Conservation (phyloP, 2,113 vertebrate species). For the Acinonyx jubatus region DNA sequence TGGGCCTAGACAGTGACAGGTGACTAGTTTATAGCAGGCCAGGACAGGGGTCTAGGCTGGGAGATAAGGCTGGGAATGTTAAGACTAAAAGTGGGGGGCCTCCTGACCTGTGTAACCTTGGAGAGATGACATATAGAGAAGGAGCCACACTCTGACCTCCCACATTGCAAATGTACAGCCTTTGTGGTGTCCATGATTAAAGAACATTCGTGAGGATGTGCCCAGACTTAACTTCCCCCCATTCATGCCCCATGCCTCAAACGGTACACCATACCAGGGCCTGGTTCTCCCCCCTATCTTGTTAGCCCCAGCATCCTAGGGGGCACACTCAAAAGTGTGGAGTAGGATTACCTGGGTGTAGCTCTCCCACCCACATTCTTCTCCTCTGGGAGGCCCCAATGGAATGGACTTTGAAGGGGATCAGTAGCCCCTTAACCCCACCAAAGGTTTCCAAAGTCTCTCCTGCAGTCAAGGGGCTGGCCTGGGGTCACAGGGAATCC, state of each 20-base stretch:
- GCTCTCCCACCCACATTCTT: background rate
- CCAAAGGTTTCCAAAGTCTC: background rate
- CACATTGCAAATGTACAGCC: rapidly evolving
- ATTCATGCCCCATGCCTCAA: background rate
- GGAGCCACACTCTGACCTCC: background rate
- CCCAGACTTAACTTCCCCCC: background rate
- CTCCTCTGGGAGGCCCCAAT: background rate
- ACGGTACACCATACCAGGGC: background rate
- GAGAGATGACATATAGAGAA: background rate
- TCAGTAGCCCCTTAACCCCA: background rate
- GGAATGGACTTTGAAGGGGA: slow-evolving; percentile 7
- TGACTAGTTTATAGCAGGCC: slow-evolving; percentile 38
- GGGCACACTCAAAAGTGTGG: too few species aligned
- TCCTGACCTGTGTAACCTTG: background rate
- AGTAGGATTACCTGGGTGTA: background rate
- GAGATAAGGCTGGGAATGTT: slow-evolving; percentile 35
- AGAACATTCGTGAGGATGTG: background rate
- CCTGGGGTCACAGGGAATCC: background rate
- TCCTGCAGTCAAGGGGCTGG: background rate
- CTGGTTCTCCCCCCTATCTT: background rate
- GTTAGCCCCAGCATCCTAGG: background rate
- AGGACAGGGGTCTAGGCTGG: background rate
- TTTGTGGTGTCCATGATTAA: background rate
- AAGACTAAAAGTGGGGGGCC: background rate
- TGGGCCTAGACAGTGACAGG: background rate